Evolutionary conservation across 2,888 invertebrate genomes (phyloP), one percentile per base, ranked within the genome.

Genomic region (Latheticus oryzae): DNA sequence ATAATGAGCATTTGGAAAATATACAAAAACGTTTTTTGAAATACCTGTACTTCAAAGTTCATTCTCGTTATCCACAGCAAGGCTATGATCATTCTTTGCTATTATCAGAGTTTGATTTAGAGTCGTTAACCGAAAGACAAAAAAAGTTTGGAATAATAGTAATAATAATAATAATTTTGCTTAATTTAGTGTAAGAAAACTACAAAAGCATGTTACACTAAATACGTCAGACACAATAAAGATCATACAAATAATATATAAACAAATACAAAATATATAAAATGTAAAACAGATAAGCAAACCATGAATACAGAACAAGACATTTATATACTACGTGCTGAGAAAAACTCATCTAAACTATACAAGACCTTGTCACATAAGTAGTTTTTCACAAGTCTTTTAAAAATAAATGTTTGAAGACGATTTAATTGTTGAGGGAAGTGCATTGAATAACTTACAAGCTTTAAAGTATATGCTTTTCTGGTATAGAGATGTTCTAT

Each of bases 281-380:
- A 24, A 4, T 24, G 24, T 24, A 24, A 24, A 24, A 24, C 24
- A 24, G 8, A 24, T 24, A 24, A 24, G 2, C 7, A 7, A 8
- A 24, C 8, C 24, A 24, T n/a, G 7, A 24, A 24, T 24, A 4
- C 8, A 24, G n/a, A n/a, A n/a, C n/a, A n/a, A n/a, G 7, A 24
- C 7, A 24, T 24, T 8, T 7, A 24, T 8, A 7, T 24, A 8
- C 24, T 4, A 24, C n/a, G 24, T 24, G 2, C 7, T 8, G 11
- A 8, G 26, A 26, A 26, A 26, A 26, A 26, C 3, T 26, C n/a
- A 9, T 28, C 28, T 28, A 28, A 9, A 11, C 28, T 28, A 28
- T 28, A 28, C 28, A 28, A 28, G 28, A 28, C 28, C 11, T 28
- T 28, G 2, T 11, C 8, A 8, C 1, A 9, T 28, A 28, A 9